Evolutionary conservation across 2,797 vertebrate genomes (phyloP).

Genomic region (Tympanoctomys barrerae): DNA sequence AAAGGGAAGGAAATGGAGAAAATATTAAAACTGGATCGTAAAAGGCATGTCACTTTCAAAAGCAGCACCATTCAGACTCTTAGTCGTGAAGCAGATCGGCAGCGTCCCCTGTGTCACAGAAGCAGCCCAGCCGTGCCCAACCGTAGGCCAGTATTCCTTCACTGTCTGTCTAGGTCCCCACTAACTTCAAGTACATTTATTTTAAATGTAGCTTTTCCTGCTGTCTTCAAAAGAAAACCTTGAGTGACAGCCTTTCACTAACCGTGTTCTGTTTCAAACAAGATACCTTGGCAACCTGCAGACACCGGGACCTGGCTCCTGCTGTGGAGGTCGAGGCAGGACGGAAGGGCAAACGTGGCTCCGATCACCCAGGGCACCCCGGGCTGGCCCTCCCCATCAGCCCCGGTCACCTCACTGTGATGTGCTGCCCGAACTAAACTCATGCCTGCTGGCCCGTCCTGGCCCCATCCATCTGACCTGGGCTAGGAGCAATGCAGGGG

Average conservation of each 20-base stretch:
- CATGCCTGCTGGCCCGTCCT: not conserved
- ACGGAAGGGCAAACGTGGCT: not conserved
- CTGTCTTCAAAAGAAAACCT: not conserved
- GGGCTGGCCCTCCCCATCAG: not conserved
- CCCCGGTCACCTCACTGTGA: not conserved
- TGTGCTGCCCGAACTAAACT: not conserved
- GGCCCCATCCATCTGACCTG: not conserved
- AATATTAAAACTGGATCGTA: not conserved
- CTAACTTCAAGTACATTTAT: not conserved
- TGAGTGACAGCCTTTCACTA: not conserved
- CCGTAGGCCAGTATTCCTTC: not conserved
- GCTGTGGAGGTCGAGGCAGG: not conserved
- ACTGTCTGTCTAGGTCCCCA: not conserved
- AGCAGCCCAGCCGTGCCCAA: not conserved
- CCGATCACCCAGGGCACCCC: not conserved
- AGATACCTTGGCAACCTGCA: not conserved
- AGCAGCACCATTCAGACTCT: not conserved
- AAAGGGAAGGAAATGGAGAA: not conserved
- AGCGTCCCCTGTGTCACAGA: not conserved
- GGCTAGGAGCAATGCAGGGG: not conserved
- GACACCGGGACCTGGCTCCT: not conserved
- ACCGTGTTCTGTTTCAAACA: not conserved
- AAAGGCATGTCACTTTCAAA: not conserved
- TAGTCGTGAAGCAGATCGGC: not conserved
- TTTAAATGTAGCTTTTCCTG: not conserved